Conservation (phyloP, 35 echinoderm and acorn worm genomes). For the Chiridota heheva region DNA sequence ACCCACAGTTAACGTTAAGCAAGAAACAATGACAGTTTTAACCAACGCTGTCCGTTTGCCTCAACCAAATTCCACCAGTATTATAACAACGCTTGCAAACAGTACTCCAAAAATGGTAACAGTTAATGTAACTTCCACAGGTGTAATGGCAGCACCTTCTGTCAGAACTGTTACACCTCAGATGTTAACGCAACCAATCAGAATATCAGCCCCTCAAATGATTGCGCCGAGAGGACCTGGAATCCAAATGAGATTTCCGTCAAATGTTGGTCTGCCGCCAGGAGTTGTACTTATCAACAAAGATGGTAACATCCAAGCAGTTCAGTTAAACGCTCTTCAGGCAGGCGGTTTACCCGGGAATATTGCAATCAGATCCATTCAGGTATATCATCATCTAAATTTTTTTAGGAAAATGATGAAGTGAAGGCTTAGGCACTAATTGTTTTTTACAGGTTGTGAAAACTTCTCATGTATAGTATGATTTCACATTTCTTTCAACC, state of each 20-base stretch:
- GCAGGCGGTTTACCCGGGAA: conserved; percentile 26
- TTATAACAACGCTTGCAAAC: conserved; percentile 30
- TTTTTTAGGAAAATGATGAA: neutral
- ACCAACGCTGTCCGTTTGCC: conserved; percentile 12
- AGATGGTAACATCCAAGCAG: conserved; percentile 89
- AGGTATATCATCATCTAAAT: neutral
- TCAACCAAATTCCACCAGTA: conserved; percentile 51
- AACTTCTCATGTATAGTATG: no score
- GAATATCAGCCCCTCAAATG: conserved; percentile 73
- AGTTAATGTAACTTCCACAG: conserved; percentile 64
- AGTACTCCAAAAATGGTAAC: conserved; percentile 72
- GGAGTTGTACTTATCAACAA: conserved; percentile 91
- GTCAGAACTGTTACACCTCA: conserved; percentile 59
- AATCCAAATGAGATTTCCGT: conserved; percentile 76
- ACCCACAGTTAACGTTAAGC: conserved; percentile 17
- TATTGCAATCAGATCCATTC: conserved; percentile 37
- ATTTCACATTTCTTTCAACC: no score
- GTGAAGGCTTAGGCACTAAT: no score
- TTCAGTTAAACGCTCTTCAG: conserved; percentile 39
- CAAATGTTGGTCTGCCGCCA: conserved; percentile 75
- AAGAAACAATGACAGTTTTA: neutral
- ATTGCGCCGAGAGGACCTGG: conserved; percentile 75
- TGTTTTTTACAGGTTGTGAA: no score
- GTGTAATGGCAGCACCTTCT: conserved; percentile 42
- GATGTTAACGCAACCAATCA: conserved; percentile 61